Evolutionary conservation across 2,797 vertebrate species (phyloP), one percentile per base, ranked within the genome.

Genomic region (Hozukius guyotensis): DNA sequence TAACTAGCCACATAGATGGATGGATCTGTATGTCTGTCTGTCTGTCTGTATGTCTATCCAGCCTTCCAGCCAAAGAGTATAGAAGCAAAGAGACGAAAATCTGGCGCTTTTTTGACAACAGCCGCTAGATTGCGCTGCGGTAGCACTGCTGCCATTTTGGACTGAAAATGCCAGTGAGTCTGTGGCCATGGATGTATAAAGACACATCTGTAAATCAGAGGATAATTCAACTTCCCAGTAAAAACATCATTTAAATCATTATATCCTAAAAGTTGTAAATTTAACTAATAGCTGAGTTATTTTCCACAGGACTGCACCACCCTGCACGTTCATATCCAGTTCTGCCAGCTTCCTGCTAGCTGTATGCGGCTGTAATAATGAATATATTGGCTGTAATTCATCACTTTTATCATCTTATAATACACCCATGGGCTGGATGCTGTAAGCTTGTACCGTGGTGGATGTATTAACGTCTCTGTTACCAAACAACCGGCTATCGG

Each of bases 1-100:
- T 73, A 70, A 75, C 49, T 16, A 53, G n/a, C 42, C 69, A 46
- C 71, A 65, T 32, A 34, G n/a, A 53, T 53, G 52, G n/a, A 57
- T 60, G 32, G 18, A 49, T 69, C 69, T 13, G 22, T 57, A 29
- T 9, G 4, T 63, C 63, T n/a, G 18, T 3, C 16, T 9, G 4
- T 63, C 63, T n/a, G 18, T 3, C 16, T 60, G 27, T 60, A 3
- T 49, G 4, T 68, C 27, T 72, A 18, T 29, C 8, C n/a, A 29
- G 13, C 4, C 16, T 25, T 70, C 12, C 32, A 57, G 22, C 62
- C 42, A 20, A 20, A 20, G 42, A 49, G 42, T 49, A 20, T 8
- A 49, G 0, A 20, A 49, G 16, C 42, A 49, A 49, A 49, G 42
- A 49, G 1, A 49, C 1, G 18, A 20, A 8, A 49, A 49, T 49